Conservation (phyloP, 2,797 vertebrate genomes). For the Crocidura indochinensis region DNA sequence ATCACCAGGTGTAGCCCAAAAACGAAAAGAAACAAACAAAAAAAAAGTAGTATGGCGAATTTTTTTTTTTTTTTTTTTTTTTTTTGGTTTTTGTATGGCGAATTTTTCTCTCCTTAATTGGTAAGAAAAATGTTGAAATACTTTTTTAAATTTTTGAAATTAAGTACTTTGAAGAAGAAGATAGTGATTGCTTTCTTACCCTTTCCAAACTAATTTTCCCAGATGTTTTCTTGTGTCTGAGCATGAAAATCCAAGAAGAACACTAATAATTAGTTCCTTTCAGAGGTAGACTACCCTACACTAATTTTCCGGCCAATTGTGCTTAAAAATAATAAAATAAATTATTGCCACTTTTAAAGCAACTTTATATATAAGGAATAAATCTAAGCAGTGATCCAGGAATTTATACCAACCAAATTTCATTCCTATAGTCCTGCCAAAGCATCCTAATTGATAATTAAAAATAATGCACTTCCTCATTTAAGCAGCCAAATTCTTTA, state of each 20-base stretch:
- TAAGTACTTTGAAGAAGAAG: slow-evolving; percentile 16
- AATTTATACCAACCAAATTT: not conserved
- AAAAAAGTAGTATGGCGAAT: slow-evolving; percentile 1
- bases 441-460: not conserved
- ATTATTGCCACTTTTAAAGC: not conserved
- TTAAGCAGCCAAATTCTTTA: slow-evolving; percentile 9
- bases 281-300: not conserved
- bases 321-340: slow-evolving; percentile 62
- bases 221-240: slow-evolving; percentile 13
- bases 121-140: slow-evolving; percentile 25
- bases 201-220: too few relatives aligned
- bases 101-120: not conserved
- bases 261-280: slow-evolving; percentile 53
- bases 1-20: too few relatives aligned
- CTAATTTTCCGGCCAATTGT: not conserved
- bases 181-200: not conserved
- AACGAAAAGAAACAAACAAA: not conserved
- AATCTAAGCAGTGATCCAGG: not conserved
- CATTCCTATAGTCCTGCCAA: not conserved
- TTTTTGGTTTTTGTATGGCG: too few relatives aligned
- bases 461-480: slow-evolving; percentile 16
- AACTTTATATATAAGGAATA: not conserved
- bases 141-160: not conserved
- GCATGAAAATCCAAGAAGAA: slow-evolving; percentile 1
- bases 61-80: too few relatives aligned